phyloP scores from a whole-genome alignment of 2,888 invertebrate genomes.

The Eledone cirrhosa region DNA sequence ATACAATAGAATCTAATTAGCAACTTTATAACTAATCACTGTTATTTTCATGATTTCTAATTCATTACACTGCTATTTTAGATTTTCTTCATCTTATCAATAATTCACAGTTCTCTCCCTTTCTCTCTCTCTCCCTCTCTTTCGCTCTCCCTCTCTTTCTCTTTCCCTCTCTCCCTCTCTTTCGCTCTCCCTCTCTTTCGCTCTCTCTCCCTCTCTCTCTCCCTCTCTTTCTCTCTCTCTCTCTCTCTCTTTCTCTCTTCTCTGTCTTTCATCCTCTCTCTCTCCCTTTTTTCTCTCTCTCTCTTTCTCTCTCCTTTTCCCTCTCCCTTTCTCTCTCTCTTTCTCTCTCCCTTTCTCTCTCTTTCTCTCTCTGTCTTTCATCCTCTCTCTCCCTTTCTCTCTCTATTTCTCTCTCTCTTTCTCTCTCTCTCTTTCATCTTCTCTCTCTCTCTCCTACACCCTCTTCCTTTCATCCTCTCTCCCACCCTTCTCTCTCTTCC shows the following conservation, averaged over 20 bases:
- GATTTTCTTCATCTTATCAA: not conserved
- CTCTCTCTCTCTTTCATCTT: no score
- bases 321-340: not conserved
- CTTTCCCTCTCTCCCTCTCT: constrained; percentile 21
- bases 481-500: no score
- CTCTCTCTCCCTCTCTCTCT: not conserved
- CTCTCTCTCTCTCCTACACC: no score
- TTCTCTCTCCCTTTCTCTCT: not conserved
- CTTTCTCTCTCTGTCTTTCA: no score
- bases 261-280: not conserved
- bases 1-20: no score
- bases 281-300: not conserved
- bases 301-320: not conserved
- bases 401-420: no score
- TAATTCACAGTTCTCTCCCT: constrained; percentile 5
- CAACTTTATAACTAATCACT: not conserved
- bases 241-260: constrained; percentile 26
- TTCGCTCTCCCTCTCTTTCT: constrained; percentile 4
- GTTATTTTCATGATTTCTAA: constrained; percentile 10
- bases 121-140: not conserved
- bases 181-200: not conserved
- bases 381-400: no score
- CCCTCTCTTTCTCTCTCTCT: constrained; percentile 25
- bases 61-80: constrained; percentile 11
- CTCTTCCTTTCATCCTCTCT: no score